Conservation (phyloP, 2,113 vertebrate species). For the Corythornis madagascariensis region DNA sequence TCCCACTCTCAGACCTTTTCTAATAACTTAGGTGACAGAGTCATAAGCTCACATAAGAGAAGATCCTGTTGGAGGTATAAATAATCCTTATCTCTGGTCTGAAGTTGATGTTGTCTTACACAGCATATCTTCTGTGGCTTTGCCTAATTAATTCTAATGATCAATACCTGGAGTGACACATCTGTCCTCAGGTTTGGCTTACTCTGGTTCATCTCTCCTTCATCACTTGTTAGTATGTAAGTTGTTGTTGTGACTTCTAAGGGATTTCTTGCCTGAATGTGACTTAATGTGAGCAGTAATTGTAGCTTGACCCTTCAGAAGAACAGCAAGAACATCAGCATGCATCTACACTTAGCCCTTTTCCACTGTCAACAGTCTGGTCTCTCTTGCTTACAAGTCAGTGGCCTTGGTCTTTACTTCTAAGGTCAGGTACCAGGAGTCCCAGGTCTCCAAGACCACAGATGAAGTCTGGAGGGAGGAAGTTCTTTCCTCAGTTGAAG, state of each 20-base stretch:
- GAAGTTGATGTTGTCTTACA: neutral
- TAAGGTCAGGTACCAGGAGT: too few relatives aligned
- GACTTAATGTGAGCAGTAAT: neutral
- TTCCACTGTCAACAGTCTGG: neutral
- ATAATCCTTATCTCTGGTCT: neutral
- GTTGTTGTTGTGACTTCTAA: neutral
- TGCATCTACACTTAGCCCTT: neutral
- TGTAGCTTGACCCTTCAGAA: neutral
- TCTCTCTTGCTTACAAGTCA: neutral
- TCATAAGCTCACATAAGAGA: neutral
- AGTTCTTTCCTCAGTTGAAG: too few relatives aligned
- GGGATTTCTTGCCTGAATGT: neutral
- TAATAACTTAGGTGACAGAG: neutral
- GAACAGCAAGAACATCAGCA: neutral
- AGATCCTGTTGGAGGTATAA: neutral
- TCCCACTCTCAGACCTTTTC: neutral
- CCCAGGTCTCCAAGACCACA: too few relatives aligned
- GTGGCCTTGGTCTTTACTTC: neutral
- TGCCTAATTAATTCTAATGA: neutral
- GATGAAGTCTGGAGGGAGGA: too few relatives aligned
- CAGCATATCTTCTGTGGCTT: neutral
- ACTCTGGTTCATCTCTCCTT: neutral
- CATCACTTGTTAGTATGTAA: neutral
- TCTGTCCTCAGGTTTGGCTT: neutral
- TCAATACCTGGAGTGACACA: fast-evolving